Percentiles rank a stretch among this genome's conserved stretches.
phyloP scores from a whole-genome alignment of 2,888 invertebrate genomes.

The Nemoura dubitans region DNA sequence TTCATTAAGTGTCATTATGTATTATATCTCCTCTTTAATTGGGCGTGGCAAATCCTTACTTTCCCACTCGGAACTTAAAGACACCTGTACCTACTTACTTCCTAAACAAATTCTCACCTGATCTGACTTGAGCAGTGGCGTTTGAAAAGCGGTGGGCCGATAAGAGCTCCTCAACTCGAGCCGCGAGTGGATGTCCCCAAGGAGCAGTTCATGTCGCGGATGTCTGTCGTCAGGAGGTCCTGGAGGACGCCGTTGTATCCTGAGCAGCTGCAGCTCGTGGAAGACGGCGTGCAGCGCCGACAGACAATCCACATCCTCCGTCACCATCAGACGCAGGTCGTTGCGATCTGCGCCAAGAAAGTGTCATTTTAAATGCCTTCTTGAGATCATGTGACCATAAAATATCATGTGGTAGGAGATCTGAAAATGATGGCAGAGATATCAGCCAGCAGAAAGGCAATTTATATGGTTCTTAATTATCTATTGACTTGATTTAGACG shows the following conservation, averaged over 20 bases:
- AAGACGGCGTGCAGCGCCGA: slow-evolving; percentile 63
- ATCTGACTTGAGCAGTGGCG: slow-evolving; percentile 60
- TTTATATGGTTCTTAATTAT: too few relatives aligned
- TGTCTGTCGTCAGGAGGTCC: slow-evolving; percentile 55
- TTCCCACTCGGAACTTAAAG: neutral
- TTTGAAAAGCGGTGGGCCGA: slow-evolving; percentile 65
- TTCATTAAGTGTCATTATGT: too few relatives aligned
- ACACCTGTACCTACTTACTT: too few relatives aligned
- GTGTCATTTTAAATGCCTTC: neutral
- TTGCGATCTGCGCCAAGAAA: slow-evolving; percentile 35
- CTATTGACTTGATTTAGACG: too few relatives aligned
- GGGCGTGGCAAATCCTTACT: too few relatives aligned
- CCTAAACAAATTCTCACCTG: slow-evolving; percentile 31
- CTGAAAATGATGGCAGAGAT: too few relatives aligned
- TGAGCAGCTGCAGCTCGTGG: slow-evolving; percentile 65
- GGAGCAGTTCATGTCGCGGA: slow-evolving; percentile 61
- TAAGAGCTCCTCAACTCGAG: slow-evolving; percentile 60
- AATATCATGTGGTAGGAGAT: too few relatives aligned
- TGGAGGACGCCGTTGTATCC: slow-evolving; percentile 61
- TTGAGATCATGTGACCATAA: too few relatives aligned
- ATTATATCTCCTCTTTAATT: too few relatives aligned
- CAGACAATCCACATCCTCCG: slow-evolving; percentile 61
- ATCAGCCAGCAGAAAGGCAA: too few relatives aligned
- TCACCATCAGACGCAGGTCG: slow-evolving; percentile 43
- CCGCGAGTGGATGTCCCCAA: slow-evolving; percentile 65